Evolutionary conservation across 2,888 invertebrate genomes (phyloP).

Genomic region (Salticus scenicus): DNA sequence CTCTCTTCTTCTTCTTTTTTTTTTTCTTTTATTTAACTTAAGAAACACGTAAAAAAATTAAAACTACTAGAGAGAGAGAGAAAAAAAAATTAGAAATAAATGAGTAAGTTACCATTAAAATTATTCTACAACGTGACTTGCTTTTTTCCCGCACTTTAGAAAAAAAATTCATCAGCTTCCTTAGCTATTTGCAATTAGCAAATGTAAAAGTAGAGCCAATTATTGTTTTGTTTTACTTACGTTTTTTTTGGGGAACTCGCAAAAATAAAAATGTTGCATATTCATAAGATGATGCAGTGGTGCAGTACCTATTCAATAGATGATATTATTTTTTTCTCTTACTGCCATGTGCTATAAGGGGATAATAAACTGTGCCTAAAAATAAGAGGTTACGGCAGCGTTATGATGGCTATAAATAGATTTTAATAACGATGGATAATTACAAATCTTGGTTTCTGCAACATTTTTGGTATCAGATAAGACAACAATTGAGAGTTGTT

Average conservation of each 20-base stretch:
- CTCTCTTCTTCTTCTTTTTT: background rate
- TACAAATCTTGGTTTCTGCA: constrained; percentile 58
- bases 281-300: constrained; percentile 41
- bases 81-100: too few species aligned
- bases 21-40: background rate
- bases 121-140: constrained; percentile 58
- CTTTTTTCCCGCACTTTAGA: constrained; percentile 9
- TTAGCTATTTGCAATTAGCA: constrained; percentile 48
- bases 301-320: background rate
- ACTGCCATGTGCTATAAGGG: constrained; percentile 14
- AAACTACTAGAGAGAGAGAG: background rate
- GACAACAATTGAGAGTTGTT: constrained; percentile 48
- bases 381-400: constrained; percentile 57
- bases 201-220: constrained; percentile 37
- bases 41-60: constrained; percentile 8
- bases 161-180: constrained; percentile 38
- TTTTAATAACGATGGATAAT: constrained; percentile 62
- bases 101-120: constrained; percentile 51
- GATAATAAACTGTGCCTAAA: constrained; percentile 51
- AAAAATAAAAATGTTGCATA: constrained; percentile 60
- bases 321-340: background rate
- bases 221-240: too few species aligned
- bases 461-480: constrained; percentile 18
- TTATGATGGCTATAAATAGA: constrained; percentile 58
- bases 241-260: constrained; percentile 27